Base-by-base conservation (phyloP, 2,888 invertebrate species). In the Anarsia innoxiella region DNA sequence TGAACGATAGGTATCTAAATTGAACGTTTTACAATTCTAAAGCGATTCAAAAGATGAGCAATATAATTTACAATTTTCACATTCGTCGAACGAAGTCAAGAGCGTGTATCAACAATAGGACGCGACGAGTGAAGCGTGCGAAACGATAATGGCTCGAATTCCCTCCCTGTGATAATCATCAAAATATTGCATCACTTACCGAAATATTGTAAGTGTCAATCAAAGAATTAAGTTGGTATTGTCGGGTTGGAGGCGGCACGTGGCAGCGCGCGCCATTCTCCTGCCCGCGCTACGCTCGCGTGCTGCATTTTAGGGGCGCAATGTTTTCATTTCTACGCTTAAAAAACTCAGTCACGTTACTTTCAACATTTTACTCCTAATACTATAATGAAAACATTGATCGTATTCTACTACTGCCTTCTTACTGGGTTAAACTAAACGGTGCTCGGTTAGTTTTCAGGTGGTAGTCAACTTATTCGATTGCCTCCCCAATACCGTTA, bases 181-280 rank as follows among this genome's bases (percentile, higher is more conserved):
- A 71, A 76, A 83, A 82, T 84, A 85, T 86, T 84, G 86, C 86
- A 75, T 86, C 85, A 85, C 83, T 86, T 83, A 83, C 76, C 74
- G 80, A 79, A 82, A 86, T 86, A 85, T 85, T 86, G 85, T 85
- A 85, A 84, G 76, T 83, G 86, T 86, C 86, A 86, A 86, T 86
- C 86, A 86, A 76, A 71, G 78, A 82, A 86, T 86, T 86, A 85
- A 76, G 76, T 71, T 63, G 44, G 66, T 66, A 83, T 84, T 85
- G 83, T 83, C 49, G n/a, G 56, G 37, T 36, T 31, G 44, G 46
- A 50, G 42, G 35, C 46, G 59, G 58, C 69, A 65, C 67, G 75
- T 67, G 70, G n/a, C n/a, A n/a, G n/a, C n/a, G n/a, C n/a, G n/a
- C n/a, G n/a, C n/a, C n/a, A n/a, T n/a, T n/a, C n/a, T n/a, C n/a